Evolutionary conservation across 2,888 invertebrate genomes (phyloP), one percentile per base, ranked within the genome.

Genomic region (Lamellibrachia satsuma): DNA sequence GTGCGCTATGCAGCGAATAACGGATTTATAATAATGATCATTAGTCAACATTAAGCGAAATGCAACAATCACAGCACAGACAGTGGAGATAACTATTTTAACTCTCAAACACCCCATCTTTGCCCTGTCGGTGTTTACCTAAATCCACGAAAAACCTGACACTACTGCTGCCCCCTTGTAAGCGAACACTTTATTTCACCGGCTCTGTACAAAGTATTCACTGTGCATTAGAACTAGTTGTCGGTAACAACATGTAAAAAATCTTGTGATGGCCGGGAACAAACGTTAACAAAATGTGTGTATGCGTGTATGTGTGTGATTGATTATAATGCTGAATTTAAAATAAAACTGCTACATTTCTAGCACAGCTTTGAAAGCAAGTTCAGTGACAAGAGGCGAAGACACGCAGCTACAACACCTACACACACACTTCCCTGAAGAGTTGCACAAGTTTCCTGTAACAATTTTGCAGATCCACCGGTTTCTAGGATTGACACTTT

Each of bases 381-480:
- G 75, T 22, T 0, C 15, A 75, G 22, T n/a, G 75, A 75, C 75
- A 3, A 6, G 3, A 15, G 75, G 6, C n/a, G 75, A 75, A 15
- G 22, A 75, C 6, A 75, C 75, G n/a, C 15, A 39, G 39, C 39
- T 39, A 75, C 75, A 75, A 75, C 75, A 22, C 15, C 75, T 75
- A 75, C 75, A 75, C 22, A 22, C 39, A 39, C 39, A n/a, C 22
- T 11, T 75, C 75, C 75, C 75, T 75, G 75, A 75, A 75, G 75
- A 75, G 22, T 75, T 57, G 15, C 15, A 22, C n/a, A 75, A 11
- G 15, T 75, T 75, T 75, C 75, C 75, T 15, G 22, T 4, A 75
- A 75, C 75, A 75, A 75, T 75, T 75, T 75, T 75, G 75, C 75
- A 75, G 75, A 75, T 75, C 22, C 75, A 75, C 75, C n/a, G 15